Percentiles rank a stretch among this genome's conserved stretches.
phyloP scores from a whole-genome alignment of 2,113 vertebrate genomes.

The Galemys pyrenaicus region DNA sequence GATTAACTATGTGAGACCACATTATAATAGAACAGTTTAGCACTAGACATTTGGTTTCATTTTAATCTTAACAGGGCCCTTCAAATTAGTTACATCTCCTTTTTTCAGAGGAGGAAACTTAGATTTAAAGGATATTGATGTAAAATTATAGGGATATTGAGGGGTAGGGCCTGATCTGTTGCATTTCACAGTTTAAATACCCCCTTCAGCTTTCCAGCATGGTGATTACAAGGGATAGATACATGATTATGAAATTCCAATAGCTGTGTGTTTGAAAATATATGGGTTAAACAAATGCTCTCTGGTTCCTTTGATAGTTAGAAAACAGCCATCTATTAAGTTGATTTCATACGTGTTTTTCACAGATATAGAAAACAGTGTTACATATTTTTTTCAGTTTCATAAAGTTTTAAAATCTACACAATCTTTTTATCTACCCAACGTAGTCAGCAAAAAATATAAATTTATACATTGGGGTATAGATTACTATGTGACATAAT shows the following conservation, averaged over 20 bases:
- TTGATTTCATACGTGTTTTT: not conserved
- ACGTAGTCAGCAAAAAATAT: not conserved
- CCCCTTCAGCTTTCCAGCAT: not conserved
- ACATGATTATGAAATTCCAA: not conserved
- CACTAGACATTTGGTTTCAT: not conserved
- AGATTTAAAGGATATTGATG: not conserved
- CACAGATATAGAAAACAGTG: not conserved
- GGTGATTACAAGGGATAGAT: not conserved
- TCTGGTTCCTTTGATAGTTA: not conserved
- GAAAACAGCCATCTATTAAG: not conserved
- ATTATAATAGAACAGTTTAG: not conserved
- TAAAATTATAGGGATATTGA: not conserved
- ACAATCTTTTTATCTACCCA: not conserved
- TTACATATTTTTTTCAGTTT: not conserved
- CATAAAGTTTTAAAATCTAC: not conserved
- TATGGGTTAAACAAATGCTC: not conserved
- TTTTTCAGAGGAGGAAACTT: not conserved
- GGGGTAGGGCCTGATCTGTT: not conserved
- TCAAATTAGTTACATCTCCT: not conserved
- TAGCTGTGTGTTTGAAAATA: not conserved
- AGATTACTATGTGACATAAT: not conserved
- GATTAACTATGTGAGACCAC: not conserved
- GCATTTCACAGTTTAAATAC: not conserved
- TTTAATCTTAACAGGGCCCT: not conserved
- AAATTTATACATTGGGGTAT: constrained; percentile 11